Conservation (phyloP, 2,113 vertebrate genomes). For the Macroglossus sobrinus region DNA sequence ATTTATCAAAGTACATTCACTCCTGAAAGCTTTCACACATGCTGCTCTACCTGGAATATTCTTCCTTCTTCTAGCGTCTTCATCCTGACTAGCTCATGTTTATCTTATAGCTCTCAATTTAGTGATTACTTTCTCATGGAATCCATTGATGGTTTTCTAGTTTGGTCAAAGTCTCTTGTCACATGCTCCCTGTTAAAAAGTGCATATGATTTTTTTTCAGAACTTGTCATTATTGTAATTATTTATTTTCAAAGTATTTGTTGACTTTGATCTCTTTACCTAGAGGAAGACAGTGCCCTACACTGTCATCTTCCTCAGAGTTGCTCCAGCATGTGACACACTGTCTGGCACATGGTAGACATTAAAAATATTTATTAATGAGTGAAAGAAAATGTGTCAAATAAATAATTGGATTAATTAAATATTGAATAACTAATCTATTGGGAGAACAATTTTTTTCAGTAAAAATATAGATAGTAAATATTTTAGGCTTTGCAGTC, state of each 20-base stretch:
- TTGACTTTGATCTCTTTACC: background rate
- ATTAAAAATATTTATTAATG: background rate
- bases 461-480: background rate
- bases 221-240: background rate
- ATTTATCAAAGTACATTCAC: background rate
- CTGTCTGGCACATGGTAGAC: background rate
- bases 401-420: background rate
- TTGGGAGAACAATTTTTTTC: background rate
- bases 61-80: background rate
- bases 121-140: background rate
- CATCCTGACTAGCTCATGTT: background rate
- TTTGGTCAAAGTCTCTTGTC: background rate
- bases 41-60: background rate
- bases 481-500: background rate
- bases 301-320: background rate
- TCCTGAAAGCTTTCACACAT: background rate
- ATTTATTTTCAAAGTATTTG: background rate
- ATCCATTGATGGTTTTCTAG: background rate
- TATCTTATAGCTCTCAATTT: rapidly evolving
- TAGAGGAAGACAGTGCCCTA: background rate
- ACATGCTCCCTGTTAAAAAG: background rate
- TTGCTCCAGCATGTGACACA: background rate
- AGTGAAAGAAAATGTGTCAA: background rate
- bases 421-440: background rate
- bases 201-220: background rate